These are phyloP conservation scores for Ibidorhyncha struthersii DNA, from an alignment of 2,113 vertebrate species.

Conservation along the genomic window DNA sequence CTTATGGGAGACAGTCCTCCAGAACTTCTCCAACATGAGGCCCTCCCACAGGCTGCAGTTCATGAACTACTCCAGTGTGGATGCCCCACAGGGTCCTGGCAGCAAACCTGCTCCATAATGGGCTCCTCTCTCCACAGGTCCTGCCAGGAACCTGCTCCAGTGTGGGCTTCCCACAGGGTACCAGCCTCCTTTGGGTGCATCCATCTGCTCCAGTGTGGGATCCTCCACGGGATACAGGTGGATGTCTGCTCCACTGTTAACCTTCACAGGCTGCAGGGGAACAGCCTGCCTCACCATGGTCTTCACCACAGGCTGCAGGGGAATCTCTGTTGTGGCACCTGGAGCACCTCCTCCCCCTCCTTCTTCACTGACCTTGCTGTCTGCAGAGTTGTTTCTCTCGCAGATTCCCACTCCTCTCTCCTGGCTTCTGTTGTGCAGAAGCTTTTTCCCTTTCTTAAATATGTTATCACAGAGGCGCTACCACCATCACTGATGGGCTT, in stretches of 20 bases:
- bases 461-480: neutral
- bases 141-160: neutral
- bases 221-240: neutral
- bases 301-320: neutral
- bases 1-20: neutral
- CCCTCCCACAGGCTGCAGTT: neutral
- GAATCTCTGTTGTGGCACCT: neutral
- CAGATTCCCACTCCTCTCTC: neutral
- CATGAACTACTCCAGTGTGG: neutral
- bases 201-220: neutral
- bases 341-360: neutral
- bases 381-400: neutral
- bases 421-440: too few relatives aligned
- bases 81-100: neutral
- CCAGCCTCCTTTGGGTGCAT: neutral
- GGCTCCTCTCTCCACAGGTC: neutral
- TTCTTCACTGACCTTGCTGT: neutral
- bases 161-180: accelerated
- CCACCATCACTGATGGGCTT: accelerated
- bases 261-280: neutral
- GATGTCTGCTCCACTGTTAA: accelerated
- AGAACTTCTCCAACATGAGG: neutral
- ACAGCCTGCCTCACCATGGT: neutral
- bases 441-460: neutral
- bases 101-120: neutral